These are phyloP conservation scores for Branchipolynoe longqiensis DNA, from an alignment of 2,888 invertebrate species.

Conservation along the genomic window DNA sequence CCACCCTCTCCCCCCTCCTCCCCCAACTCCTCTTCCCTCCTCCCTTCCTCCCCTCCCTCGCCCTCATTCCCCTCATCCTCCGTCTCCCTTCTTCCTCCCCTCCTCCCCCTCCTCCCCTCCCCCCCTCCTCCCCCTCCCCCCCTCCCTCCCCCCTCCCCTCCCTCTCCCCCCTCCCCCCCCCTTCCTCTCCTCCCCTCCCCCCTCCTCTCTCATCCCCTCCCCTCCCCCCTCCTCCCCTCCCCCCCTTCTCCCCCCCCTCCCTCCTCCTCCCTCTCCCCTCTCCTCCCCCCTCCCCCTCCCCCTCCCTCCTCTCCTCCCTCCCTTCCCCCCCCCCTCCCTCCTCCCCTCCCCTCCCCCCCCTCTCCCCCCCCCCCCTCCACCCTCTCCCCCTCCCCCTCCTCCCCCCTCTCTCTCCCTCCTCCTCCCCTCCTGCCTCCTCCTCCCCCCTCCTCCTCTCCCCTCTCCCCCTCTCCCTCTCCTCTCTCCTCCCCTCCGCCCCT, in stretches of 20 bases:
- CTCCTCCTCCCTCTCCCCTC: not conserved
- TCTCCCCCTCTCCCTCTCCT: not conserved
- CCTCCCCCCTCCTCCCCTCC: not conserved
- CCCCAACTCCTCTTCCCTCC: not conserved
- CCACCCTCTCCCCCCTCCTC: not conserved
- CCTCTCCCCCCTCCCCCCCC: not conserved
- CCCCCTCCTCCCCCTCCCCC: not conserved
- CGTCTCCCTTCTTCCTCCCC: not conserved
- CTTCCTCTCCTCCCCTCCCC: not conserved
- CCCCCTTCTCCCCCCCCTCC: not conserved
- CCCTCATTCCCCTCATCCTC: not conserved
- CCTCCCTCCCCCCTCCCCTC: not conserved
- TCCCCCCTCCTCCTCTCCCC: not conserved
- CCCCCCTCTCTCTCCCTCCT: not conserved
- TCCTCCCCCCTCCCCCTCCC: slow-evolving; percentile 8
- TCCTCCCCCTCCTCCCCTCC: not conserved
- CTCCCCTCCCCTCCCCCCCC: not conserved
- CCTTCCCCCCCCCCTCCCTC: not conserved
- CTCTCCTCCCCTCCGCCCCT: not conserved
- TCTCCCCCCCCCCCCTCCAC: not conserved
- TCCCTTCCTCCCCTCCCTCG: not conserved
- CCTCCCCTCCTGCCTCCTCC: not conserved
- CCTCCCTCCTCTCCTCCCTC: slow-evolving; percentile 3
- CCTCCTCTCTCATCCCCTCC: not conserved
- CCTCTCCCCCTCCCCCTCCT: not conserved